Base-by-base conservation (phyloP, 2,113 vertebrate species). In the Poeciliopsis occidentalis region DNA sequence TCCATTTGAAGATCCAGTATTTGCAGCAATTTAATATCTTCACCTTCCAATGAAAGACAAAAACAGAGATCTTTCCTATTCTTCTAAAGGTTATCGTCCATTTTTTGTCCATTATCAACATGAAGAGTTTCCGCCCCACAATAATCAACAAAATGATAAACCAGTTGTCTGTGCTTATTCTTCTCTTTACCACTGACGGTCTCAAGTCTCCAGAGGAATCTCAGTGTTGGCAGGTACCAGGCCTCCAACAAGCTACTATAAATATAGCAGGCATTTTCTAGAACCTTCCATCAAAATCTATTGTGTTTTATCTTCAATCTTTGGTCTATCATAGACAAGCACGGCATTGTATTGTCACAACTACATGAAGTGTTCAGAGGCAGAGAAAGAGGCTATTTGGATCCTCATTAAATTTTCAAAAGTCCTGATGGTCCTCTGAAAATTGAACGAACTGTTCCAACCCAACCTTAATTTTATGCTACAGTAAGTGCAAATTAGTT, bases 401-500 rank as follows among this genome's bases (percentile, higher is more conserved):
- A 87, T 92, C 87, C 90, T 93, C 91, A 94, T 93, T 92, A 93
- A 90, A 90, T 90, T 92, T 93, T 89, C 85, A 92, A 90, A 89
- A 91, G 89, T 92, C 91, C 88, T 93, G 89, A 92, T 89, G 90
- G 90, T 91, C 91, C 89, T 89, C 70, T 87, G 87, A 90, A 94
- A 91, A 91, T 89, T 88, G 83, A 89, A 92, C 91, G 87, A 91
- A 94, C 87, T 90, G 91, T 89, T 94, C 90, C 87, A 92, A 87
- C 74, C 85, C 89, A 92, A 86, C 90, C 89, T 88, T 89, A 83
- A 94, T 94, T 94, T 93, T 92, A 93, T 93, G 93, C 90, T 91
- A 92, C 91, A 94, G 92, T 93, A 92, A 93, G 92, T 91, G 90
- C 92, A 94, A 94, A 94, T 94, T 93, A 94, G 90, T 90, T 94